Evolutionary conservation across 2,888 invertebrate genomes (phyloP).

Genomic region (Watsonalla binaria): DNA sequence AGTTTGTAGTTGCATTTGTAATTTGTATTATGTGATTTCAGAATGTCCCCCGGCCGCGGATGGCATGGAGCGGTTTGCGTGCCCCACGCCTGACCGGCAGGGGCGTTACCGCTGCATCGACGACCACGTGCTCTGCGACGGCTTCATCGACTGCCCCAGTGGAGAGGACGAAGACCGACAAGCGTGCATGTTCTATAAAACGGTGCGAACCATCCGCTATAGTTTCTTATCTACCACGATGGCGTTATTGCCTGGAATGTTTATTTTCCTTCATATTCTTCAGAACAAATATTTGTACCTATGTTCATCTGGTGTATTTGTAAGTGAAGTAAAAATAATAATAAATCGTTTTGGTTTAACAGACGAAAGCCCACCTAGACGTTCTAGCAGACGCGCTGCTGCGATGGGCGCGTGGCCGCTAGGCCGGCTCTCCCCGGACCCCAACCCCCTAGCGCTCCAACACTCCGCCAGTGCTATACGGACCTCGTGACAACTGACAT

Average conservation of each 20-base stretch:
- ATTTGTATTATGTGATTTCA: slow-evolving; percentile 61
- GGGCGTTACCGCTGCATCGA: slow-evolving; percentile 97
- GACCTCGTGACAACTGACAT: slow-evolving; percentile 47
- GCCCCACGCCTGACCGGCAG: slow-evolving; percentile 93
- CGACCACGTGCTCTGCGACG: slow-evolving; percentile 96
- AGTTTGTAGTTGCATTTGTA: too few relatives aligned
- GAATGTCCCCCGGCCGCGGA: slow-evolving; percentile 95
- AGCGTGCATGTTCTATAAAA: slow-evolving; percentile 98
- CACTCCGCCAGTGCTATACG: slow-evolving; percentile 53
- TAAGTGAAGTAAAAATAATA: slow-evolving; percentile 9
- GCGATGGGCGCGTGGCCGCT: slow-evolving; percentile 96
- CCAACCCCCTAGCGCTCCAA: slow-evolving; percentile 44
- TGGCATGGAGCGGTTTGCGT: slow-evolving; percentile 96
- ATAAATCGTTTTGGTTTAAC: slow-evolving; percentile 52
- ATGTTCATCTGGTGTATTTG: slow-evolving; percentile 2
- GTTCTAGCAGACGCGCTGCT: slow-evolving; percentile 95
- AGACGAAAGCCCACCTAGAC: slow-evolving; percentile 97
- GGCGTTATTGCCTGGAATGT: slow-evolving; percentile 3
- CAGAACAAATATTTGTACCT: slow-evolving; percentile 7
- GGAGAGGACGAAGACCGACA: slow-evolving; percentile 96
- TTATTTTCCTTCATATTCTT: neutral
- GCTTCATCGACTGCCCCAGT: slow-evolving; percentile 95
- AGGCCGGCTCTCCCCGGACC: slow-evolving; percentile 59
- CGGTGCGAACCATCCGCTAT: slow-evolving; percentile 77
- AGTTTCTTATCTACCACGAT: neutral